Base-by-base conservation (phyloP, 2,888 invertebrate species). In the Romanomermis culicivorax region DNA sequence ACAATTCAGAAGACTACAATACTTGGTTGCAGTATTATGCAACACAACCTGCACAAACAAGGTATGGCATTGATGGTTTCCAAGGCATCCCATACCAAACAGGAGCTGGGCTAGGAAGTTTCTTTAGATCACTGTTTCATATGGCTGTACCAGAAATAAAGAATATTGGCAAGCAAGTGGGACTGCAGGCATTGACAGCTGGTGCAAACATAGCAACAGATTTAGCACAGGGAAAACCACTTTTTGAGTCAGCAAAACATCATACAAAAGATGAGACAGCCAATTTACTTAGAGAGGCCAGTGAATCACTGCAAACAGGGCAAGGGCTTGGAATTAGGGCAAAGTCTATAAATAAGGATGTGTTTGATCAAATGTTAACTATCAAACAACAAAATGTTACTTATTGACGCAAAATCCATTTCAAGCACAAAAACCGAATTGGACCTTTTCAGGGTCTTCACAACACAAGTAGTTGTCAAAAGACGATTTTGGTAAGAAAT, bases 21-120 rank as follows among this genome's bases (percentile, higher is more conserved):
- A 17, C n/a, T 17, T 51, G 51, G 51, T 11, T 14, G 3, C 29
- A 51, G 20, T 36, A 51, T 30, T 30, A 20, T 30, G 30, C 4
- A 53, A 3, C 3, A 25, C 50, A 50, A 26, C 25, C 50, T 17
- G 50, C 25, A 25, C 50, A 51, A 45, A 45, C n/a, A 20, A 23
- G 47, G 29, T 26, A 51, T 30, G 36, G 51, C 17, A 4, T 20
- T 7, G 53, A 36, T 4, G 24, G 23, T 23, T 23, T n/a, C 3
- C n/a, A 25, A 25, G 42, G 23, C 23, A 11, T 26, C 4, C 53
- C 53, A 7, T 53, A 43, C 27, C 53, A 53, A 48, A n/a, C 11
- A 48, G n/a, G 53, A 4, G 27, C 47, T 25, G 53, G 53, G 3
- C 24, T 53, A 20, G 53, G 53, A 3, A 48, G 29, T 24, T 29